Evolutionary conservation across 2,888 invertebrate species (phyloP), one percentile per base, ranked within the genome.

Genomic region (Hypomecis punctinalis): DNA sequence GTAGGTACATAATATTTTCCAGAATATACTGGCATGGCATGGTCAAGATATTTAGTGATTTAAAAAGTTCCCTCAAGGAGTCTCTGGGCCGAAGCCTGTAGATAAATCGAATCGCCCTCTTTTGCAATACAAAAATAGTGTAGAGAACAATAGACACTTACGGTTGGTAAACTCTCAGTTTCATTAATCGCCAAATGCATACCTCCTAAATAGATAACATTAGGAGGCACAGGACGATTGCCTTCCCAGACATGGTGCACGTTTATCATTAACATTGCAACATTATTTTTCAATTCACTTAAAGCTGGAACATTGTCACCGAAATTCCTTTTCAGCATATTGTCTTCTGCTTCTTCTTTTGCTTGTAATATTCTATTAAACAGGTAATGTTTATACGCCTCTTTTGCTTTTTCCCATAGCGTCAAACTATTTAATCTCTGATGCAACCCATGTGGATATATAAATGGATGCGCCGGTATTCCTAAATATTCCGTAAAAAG

Each of bases 191-290:
- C 4, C 88, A 88, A 40, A 69, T 89, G 90, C 39, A 87, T 71
- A 3, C 89, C 89, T 42, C 90, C 90, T 57, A 90, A 80, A 52
- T 80, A 83, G 6, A 91, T 63, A 13, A 89, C 70, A 61, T 80
- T 82, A 0, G 91, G 89, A 8, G 89, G 80, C 1, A 86, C 71
- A 8, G 93, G 90, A 37, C 86, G 78, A 61, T 83, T 81, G 0
- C 69, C 70, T 36, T 79, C 79, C 76, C 86, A 84, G n/a, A 85
- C 56, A 0, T 85, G 83, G 72, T 91, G 84, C 2, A 80, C 77
- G 68, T 90, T 92, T 0, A 89, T 51, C 55, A 93, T 83, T 43
- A 90, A 62, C 74, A 91, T 70, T 61, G 84, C 83, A 6, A 87
- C 70, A 39, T 79, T 81, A 0, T 75, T 61, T 8, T 66, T 61